A percentile compares a stretch with the other conserved stretches of the same genome.
phyloP scores from a whole-genome alignment of 2,113 vertebrate species.

The Canis aureus region DNA sequence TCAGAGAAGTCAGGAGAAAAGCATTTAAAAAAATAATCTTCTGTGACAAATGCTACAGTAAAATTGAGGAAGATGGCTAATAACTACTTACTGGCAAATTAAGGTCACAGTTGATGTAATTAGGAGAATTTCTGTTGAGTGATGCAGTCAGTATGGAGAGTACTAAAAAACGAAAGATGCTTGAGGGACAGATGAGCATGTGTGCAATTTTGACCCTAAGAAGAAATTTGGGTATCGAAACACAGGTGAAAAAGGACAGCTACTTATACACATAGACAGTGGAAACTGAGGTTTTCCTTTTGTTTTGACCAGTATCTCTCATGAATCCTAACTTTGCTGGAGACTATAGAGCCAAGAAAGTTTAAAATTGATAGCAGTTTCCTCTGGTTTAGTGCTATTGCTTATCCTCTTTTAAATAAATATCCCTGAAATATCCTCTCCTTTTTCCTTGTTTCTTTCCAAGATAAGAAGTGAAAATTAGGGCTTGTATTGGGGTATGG shows the following conservation, averaged over 20 bases:
- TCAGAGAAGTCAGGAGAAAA: neutral
- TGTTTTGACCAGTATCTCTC: neutral
- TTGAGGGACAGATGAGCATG: neutral
- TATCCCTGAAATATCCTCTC: neutral
- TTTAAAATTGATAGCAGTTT: neutral
- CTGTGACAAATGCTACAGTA: neutral
- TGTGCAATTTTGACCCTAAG: neutral
- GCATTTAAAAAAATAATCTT: neutral
- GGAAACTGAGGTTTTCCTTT: neutral
- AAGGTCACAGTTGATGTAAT: neutral
- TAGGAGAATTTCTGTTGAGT: neutral
- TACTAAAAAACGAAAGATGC: neutral
- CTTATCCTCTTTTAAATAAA: neutral
- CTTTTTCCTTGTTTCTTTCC: neutral
- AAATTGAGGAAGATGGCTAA: neutral
- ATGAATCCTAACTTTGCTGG: neutral
- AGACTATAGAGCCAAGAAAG: neutral
- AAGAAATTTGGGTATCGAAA: neutral
- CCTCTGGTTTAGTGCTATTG: neutral
- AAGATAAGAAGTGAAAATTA: neutral
- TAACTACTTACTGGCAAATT: neutral
- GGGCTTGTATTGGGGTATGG: rapidly evolving
- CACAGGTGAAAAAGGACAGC: neutral
- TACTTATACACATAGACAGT: neutral
- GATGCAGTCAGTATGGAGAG: neutral